Evolutionary conservation across 2,888 invertebrate genomes (phyloP), one percentile per base, ranked within the genome.

Genomic region (Cerastis leucographa): DNA sequence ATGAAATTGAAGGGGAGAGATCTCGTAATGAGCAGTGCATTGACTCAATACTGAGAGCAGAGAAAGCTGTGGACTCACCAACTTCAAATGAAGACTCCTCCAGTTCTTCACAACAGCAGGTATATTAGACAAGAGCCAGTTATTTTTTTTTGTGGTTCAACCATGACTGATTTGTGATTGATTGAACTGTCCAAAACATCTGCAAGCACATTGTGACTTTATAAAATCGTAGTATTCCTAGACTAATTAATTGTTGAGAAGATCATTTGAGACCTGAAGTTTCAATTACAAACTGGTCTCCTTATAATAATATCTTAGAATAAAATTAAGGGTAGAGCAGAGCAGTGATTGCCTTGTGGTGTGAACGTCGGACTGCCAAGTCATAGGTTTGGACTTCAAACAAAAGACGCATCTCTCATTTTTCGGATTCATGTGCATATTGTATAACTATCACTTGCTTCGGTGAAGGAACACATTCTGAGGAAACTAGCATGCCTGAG

Each of bases 1-100:
- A 98, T 92, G 98, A 98, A 74, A 98, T 99, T 87, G 98, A 99
- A 92, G 97, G 97, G 70, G 98, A 98, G 91, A 97, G 99, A 72
- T 96, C 97, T n/a, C 97, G 98, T 66, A 98, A 98, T 89, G 99
- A 99, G 90, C 97, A 98, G 74, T 98, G 98, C 75, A 97, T 99
- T 75, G 97, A 97, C 71, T 97, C 98, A 78, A 98, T 99, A 81
- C 96, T 98, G 14, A 98, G 98, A 91, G 98, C 98, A 5, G 98
- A 98, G 89, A 96, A 95, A 76, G 92, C 93, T 62, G 91, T 93
- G 1, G 95, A 94, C 68, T 94, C 94, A 4, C 93, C 95, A 51
- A 89, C 94, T 14, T 92, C 94, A 54, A 92, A 93, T 83, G 96
- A 96, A 74, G 96, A 96, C 77, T 95, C 96, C 1, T 95, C 96